A percentile compares a stretch with the other conserved stretches of the same genome.
These are phyloP conservation scores for Theonella swinhoei DNA, from an alignment of 37 sponge, comb jelly and placozoan species.

Conservation along the genomic window DNA sequence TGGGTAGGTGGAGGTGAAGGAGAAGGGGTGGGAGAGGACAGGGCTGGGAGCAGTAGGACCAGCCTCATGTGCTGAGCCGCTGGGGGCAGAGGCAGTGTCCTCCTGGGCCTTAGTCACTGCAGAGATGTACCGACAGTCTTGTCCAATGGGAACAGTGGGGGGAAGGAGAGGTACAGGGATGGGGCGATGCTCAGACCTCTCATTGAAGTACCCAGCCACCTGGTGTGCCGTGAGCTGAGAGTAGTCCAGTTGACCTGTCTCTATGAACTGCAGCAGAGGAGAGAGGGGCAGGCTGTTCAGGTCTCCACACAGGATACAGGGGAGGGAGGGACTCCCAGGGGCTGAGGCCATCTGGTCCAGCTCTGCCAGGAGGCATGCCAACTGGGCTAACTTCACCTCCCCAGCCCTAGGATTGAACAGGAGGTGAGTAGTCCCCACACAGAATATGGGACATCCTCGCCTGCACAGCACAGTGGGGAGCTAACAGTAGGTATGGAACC, in stretches of 20 bases:
- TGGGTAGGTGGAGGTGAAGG: conserved; percentile 60
- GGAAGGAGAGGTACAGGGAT: conserved; percentile 79
- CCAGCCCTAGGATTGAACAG: conserved; percentile 97
- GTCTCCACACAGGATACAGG: conserved; percentile 86
- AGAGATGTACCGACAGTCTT: conserved; percentile 46
- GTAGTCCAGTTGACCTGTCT: conserved; percentile 71
- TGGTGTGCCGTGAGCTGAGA: conserved; percentile 46
- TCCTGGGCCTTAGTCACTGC: not conserved
- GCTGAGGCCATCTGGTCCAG: conserved; percentile 61
- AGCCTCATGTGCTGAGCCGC: not conserved
- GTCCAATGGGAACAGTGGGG: conserved; percentile 36
- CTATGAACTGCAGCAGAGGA: conserved; percentile 76
- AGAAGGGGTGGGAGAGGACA: conserved; percentile 70
- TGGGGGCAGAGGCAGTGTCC: not conserved
- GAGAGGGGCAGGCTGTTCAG: conserved; percentile 81
- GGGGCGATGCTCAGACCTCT: not conserved
- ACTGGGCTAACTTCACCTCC: conserved; percentile 95
- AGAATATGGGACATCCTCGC: conserved; percentile 41
- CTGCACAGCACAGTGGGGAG: not conserved
- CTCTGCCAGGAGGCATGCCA: conserved; percentile 80
- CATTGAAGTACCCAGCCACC: conserved; percentile 69
- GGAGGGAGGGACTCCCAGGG: conserved; percentile 18
- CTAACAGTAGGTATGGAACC: not conserved
- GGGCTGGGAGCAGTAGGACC: not conserved
- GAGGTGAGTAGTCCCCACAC: conserved; percentile 95